These are phyloP conservation scores for Pholis gunnellus DNA, from an alignment of 2,113 vertebrate species.

Conservation along the genomic window DNA sequence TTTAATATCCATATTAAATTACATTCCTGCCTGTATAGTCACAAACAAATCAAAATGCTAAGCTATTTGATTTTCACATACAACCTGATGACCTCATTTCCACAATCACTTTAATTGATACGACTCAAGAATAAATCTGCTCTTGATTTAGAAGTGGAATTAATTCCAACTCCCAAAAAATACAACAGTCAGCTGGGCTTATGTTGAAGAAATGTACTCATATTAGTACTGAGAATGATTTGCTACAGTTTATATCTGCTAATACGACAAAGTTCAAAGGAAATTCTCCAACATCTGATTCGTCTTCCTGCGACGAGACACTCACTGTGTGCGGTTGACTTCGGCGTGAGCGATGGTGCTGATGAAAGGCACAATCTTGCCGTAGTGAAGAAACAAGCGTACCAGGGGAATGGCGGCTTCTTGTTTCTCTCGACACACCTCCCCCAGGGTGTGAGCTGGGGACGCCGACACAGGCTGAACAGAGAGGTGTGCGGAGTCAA, in stretches of 20 bases:
- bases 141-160: background rate
- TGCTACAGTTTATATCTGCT: background rate
- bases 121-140: background rate
- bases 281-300: background rate
- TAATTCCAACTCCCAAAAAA: background rate
- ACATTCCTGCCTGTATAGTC: background rate
- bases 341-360: conserved; percentile 95
- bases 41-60: conserved; percentile 7
- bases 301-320: conserved; percentile 36
- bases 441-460: conserved; percentile 92
- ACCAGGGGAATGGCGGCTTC: conserved; percentile 96
- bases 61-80: background rate
- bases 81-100: conserved; percentile 7
- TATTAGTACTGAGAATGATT: background rate
- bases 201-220: background rate
- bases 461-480: conserved; percentile 95
- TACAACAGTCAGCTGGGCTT: background rate
- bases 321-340: conserved; percentile 98
- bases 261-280: background rate
- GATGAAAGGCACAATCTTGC: conserved; percentile 97
- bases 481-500: background rate
- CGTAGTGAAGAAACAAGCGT: conserved; percentile 94
- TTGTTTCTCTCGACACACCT: conserved; percentile 98
- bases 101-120: conserved; percentile 5
- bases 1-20: conserved; percentile 19